Evolutionary conservation across 2,888 invertebrate species (phyloP), one percentile per base, ranked within the genome.

Genomic region (Polyploca ridens): DNA sequence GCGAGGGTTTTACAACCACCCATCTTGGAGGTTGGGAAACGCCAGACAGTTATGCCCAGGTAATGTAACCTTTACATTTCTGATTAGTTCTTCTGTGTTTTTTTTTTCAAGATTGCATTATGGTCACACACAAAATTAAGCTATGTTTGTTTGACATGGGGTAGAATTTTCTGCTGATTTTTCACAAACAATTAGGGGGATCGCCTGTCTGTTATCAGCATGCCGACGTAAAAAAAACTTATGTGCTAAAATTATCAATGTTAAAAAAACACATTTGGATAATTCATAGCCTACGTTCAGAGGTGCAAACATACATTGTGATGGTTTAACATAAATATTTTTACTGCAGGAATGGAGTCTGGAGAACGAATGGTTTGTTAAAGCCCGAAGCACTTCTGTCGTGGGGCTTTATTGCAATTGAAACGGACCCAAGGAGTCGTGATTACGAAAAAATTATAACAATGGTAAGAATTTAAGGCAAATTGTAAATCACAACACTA

Each of bases 1-100:
- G 99, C 98, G 0, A 96, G 98, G 68, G 95, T 99, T 4, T 91
- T 99, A 49, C 83, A 94, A 0, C 94, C 99, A 0, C 99, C 99
- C 0, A 85, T 81, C 61, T 87, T 99, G 62, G 94, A 95, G 63
- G 97, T 98, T 79, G 93, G 91, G 3, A 76, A 69, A 0, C 90
- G 94, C 8, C 66, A 67, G 8, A 33, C 66, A 0, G 49, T 82
- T 1, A 71, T 71, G 3, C 90, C 90, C 0, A 87, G 82, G 91
- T 90, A n/a, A n/a, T 6, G 6, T 46, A 46, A 3, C 10, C 27
- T 46, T 41, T 13, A 1, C 13, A 41, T 41, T 41, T 13, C 13
- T 41, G 27, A 27, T 27, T 1, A 27, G 27, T 27, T 27, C 27
- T 27, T 27, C 27, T 27, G 27, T 27, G 1, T 27, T 27, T 27